phyloP scores from a whole-genome alignment of 2,797 vertebrate species.

The Macropodus opercularis region DNA sequence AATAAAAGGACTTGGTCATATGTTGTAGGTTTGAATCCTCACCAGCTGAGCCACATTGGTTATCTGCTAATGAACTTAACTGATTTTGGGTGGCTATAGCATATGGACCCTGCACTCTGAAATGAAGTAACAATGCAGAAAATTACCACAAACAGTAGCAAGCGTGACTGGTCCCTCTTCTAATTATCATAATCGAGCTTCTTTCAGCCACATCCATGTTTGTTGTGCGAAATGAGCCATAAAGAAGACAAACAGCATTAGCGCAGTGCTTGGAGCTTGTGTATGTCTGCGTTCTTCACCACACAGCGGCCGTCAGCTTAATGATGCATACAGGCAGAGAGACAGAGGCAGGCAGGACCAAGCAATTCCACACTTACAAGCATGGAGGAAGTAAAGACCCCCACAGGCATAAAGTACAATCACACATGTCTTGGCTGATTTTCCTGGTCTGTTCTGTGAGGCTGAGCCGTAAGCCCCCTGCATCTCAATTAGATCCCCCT shows the following conservation, averaged over 20 bases:
- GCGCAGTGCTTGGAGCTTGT: conserved; percentile 65
- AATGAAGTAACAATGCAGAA: conserved; percentile 48
- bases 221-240: conserved; percentile 59
- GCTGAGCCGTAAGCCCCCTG: background rate
- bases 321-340: conserved; percentile 67
- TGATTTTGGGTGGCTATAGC: conserved; percentile 11
- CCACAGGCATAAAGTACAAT: conserved; percentile 30
- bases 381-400: conserved; percentile 34
- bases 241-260: conserved; percentile 70
- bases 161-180: conserved; percentile 23
- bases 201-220: conserved; percentile 58
- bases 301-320: conserved; percentile 60
- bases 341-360: conserved; percentile 24
- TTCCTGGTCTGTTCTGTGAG: background rate
- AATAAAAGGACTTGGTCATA: background rate
- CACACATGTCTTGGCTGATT: conserved; percentile 12
- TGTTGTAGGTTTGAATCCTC: background rate
- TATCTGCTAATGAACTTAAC: conserved; percentile 20
- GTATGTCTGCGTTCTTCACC: conserved; percentile 50
- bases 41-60: background rate
- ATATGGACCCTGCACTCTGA: conserved; percentile 30
- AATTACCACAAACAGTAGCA: conserved; percentile 25
- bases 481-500: conserved; percentile 2
- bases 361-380: conserved; percentile 39
- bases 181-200: conserved; percentile 52